Conservation (phyloP, 1,140 invertebrate genomes). For the Spodoptera frugiperda region DNA sequence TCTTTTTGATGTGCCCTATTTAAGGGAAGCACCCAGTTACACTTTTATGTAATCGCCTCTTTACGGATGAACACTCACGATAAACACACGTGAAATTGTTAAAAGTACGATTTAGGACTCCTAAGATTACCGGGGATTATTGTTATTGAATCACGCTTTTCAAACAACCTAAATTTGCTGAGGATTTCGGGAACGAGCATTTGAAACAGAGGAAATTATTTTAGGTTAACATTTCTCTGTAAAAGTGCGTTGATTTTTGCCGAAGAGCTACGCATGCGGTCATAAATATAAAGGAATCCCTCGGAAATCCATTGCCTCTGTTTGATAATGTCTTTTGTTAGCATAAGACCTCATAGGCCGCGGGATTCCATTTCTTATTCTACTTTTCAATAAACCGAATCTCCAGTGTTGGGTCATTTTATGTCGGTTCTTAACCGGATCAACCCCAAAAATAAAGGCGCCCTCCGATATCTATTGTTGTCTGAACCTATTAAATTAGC, state of each 20-base stretch:
- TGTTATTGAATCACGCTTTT: conserved; percentile 27
- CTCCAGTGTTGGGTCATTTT: conserved; percentile 39
- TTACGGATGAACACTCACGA: conserved; percentile 45
- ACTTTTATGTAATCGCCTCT: conserved; percentile 54
- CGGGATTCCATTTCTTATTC: conserved; percentile 41
- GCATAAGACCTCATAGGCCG: conserved; percentile 39
- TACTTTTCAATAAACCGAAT: conserved; percentile 45
- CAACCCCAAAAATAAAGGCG: conserved; percentile 42
- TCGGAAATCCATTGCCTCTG: conserved; percentile 36
- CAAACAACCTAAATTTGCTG: conserved; percentile 5
- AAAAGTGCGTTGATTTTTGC: conserved; percentile 29
- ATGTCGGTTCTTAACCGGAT: conserved; percentile 36
- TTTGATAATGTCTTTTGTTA: conserved; percentile 47
- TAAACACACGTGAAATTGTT: conserved; percentile 48
- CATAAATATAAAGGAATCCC: conserved; percentile 44
- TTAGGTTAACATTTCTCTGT: background rate
- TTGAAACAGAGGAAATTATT: conserved; percentile 25
- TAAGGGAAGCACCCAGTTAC: conserved; percentile 54
- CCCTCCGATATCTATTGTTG: conserved; percentile 30
- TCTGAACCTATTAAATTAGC: conserved; percentile 33
- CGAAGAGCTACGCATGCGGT: conserved; percentile 26
- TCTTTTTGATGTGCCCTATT: conserved; percentile 59
- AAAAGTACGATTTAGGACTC: conserved; percentile 44
- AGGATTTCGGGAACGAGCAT: conserved; percentile 23
- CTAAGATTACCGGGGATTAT: conserved; percentile 44